Evolutionary conservation across 2,888 invertebrate species (phyloP).

Genomic region (Physocephala rufipes): DNA sequence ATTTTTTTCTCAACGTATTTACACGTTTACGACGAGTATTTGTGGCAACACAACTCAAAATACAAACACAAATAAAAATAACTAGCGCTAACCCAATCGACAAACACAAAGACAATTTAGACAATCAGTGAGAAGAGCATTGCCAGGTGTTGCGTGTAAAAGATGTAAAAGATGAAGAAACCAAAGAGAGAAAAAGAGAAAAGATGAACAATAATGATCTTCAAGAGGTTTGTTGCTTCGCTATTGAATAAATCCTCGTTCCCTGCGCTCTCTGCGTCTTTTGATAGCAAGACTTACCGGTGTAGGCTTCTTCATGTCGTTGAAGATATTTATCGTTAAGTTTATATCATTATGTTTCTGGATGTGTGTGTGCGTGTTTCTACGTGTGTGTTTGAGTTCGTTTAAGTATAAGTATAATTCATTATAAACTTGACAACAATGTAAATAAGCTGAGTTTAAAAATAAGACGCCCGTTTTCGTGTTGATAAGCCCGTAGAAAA

Average conservation of each 20-base stretch:
- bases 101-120: too few species aligned
- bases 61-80: not conserved
- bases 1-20: conserved; percentile 16
- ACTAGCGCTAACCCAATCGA: too few species aligned
- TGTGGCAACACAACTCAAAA: not conserved
- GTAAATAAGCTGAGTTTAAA: conserved; percentile 15
- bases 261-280: too few species aligned
- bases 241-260: too few species aligned
- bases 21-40: not conserved
- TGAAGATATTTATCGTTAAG: not conserved
- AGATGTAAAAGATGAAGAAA: too few species aligned
- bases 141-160: too few species aligned
- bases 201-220: too few species aligned
- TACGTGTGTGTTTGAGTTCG: conserved; percentile 5
- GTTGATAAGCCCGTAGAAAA: not conserved
- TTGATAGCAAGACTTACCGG: too few species aligned
- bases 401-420: not conserved
- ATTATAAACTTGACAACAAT: conserved; percentile 25
- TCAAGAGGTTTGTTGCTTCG: too few species aligned
- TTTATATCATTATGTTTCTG: too few species aligned
- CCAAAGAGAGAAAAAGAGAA: too few species aligned
- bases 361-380: not conserved
- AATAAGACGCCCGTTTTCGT: conserved; percentile 12
- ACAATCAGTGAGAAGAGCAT: too few species aligned
- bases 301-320: not conserved